Base-by-base conservation (phyloP, 2,888 invertebrate species). In the Latrodectus elegans region DNA sequence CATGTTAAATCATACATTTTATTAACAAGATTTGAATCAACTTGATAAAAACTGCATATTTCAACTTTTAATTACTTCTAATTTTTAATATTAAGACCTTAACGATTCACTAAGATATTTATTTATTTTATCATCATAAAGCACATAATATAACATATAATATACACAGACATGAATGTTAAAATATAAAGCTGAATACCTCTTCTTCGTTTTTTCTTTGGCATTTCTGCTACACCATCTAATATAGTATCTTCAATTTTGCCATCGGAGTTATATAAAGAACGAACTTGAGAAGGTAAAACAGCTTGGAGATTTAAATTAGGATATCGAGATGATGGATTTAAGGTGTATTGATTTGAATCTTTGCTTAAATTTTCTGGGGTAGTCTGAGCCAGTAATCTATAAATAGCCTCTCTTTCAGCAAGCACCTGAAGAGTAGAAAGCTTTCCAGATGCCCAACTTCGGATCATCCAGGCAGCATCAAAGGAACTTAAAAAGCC, bases 401-500 rank as follows among this genome's bases (percentile, higher is more conserved):
- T 94, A 92, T 98, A 99, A 90, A 99, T 96, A 89, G 97, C 97
- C 93, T 99, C 99, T 70, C 99, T 94, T 92, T 99, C 98, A 0
- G 98, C 97, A 78, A 99, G 93, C 38, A 90, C 90, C 91, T 96
- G 95, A 17, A 98, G 93, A 0, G 97, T 95, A 89, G 96, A 96
- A 81, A 93, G 92, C 1, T 94, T 94, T 70, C 93, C 93, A 68
- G 94, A 93, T 0, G 95, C 95, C 96, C 97, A 98, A 84, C 95
- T 94, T 90, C 96, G 95, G 86, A 99, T 95, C 89, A 97, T 96
- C 97, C 99, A 99, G 15, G 97, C 97, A 0, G 98, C 96, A 93
- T 99, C 99, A 92, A 99, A 94, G 6, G 97, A 97, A 26, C 98
- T 97, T 3, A 99, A 94, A 92, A 99, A 99, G 15, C 99, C 99